Base-by-base conservation (phyloP, 2,888 invertebrate species). In the Hyposoter dolosus region DNA sequence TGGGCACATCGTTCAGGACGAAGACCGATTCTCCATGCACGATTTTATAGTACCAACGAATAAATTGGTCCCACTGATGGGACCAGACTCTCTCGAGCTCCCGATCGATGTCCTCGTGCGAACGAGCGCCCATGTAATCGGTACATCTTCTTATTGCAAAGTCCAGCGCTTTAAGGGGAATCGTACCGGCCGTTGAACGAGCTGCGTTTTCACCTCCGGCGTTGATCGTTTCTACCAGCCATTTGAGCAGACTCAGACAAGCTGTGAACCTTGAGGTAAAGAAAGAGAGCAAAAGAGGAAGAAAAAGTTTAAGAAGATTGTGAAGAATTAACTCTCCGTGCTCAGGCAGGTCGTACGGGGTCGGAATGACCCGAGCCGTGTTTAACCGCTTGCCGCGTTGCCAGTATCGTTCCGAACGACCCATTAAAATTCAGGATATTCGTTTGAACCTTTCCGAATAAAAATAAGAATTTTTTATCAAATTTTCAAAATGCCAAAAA, bases 41-140 rank as follows among this genome's bases (percentile, higher is more conserved):
- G n/a, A 96, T 94, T 88, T 94, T 94, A 90, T 96, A 95, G 96
- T 93, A 98, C 96, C 93, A 97, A 91, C 80, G 95, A 93, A 94
- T 96, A 95, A 98, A 98, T 90, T 97, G 96, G 91, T 98, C 98
- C 99, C 99, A 99, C 92, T 98, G 98, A 91, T 97, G 97, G 88
- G 97, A 97, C 96, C 97, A 97, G 66, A 97, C 94, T 85, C 95
- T 95, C 74, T 96, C 96, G 89, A 97, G 97, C 3, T 96, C 96
- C 88, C 97, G 97, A 90, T 98, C 97, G 88, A 97, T 96, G 90
- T 97, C 97, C 91, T 96, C 96, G 92, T 98, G 97, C 35, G 96
- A 96, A 87, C 96, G 96, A 89, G 95, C 95, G 7, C 96, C 95
- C n/a, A 98, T 95, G 90, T 96, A 97, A 91, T 98, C 97, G 84